Evolutionary conservation across 2,797 vertebrate species (phyloP).

Genomic region (Acrocephalus scirpaceus): DNA sequence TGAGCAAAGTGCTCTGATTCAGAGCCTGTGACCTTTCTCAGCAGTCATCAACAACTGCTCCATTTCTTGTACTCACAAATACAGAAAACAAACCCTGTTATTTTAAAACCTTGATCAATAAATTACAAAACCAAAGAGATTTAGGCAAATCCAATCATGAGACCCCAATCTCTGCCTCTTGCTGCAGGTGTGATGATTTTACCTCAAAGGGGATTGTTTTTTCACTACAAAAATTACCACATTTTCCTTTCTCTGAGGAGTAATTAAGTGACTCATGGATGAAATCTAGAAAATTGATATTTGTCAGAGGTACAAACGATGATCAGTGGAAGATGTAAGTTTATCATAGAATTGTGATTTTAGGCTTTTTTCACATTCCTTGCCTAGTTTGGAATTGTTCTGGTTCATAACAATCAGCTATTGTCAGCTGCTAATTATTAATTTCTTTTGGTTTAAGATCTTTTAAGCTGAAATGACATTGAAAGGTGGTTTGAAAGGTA

Average conservation of each 20-base stretch:
- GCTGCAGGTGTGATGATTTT: conserved; percentile 26
- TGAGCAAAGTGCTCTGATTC: conserved; percentile 6
- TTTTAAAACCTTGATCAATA: not conserved
- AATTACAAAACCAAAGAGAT: not conserved
- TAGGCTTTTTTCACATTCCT: not conserved
- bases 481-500: not conserved
- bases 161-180: not conserved
- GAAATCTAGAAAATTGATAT: conserved; percentile 62
- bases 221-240: conserved; percentile 24
- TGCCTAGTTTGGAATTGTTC: conserved; percentile 3
- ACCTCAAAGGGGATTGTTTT: conserved; percentile 21
- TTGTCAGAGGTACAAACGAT: conserved; percentile 64
- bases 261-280: conserved; percentile 64
- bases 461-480: not conserved
- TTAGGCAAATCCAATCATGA: fast-evolving
- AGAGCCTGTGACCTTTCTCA: not conserved
- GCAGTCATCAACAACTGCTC: not conserved
- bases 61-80: not conserved
- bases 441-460: conserved; percentile 23
- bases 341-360: conserved; percentile 15
- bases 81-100: not conserved
- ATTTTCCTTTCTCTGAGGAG: conserved; percentile 49
- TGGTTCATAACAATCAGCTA: conserved; percentile 22
- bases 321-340: conserved; percentile 22
- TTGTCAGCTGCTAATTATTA: conserved; percentile 38